Conservation (phyloP, 2,113 vertebrate genomes). For the Paramisgurnus dabryanus region DNA sequence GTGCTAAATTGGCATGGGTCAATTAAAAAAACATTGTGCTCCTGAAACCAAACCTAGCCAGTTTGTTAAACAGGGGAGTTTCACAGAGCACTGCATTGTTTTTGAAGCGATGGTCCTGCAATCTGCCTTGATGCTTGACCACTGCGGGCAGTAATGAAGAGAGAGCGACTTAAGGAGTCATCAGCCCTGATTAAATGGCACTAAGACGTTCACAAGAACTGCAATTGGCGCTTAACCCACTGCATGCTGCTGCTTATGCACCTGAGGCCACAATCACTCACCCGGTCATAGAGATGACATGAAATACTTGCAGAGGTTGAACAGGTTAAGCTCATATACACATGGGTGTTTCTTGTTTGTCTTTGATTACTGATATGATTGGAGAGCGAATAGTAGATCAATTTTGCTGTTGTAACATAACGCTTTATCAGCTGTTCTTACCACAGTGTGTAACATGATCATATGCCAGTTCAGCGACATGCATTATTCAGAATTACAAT, state of each 20-base stretch:
- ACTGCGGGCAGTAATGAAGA: slow-evolving; percentile 9
- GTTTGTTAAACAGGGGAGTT: neutral
- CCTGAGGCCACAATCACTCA: neutral
- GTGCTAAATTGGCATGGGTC: neutral
- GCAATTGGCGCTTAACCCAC: neutral
- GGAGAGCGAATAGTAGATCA: neutral
- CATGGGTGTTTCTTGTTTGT: slow-evolving; percentile 11
- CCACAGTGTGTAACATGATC: too few relatives aligned
- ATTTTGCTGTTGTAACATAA: neutral
- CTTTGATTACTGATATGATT: slow-evolving; percentile 22
- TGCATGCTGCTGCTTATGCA: neutral
- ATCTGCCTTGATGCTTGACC: neutral
- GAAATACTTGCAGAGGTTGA: neutral
- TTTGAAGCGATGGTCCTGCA: neutral
- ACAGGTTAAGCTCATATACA: neutral
- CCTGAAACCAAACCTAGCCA: neutral
- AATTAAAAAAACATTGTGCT: neutral
- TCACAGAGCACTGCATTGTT: neutral
- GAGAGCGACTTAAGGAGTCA: slow-evolving; percentile 26
- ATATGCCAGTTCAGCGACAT: too few relatives aligned
- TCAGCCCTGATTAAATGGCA: slow-evolving; percentile 10
- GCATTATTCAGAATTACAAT: too few relatives aligned
- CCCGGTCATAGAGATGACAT: neutral
- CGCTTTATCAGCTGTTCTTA: too few relatives aligned
- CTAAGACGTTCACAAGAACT: slow-evolving; percentile 16